Base-by-base conservation (phyloP, 2,888 invertebrate genomes). In the Uropetala carovei region DNA sequence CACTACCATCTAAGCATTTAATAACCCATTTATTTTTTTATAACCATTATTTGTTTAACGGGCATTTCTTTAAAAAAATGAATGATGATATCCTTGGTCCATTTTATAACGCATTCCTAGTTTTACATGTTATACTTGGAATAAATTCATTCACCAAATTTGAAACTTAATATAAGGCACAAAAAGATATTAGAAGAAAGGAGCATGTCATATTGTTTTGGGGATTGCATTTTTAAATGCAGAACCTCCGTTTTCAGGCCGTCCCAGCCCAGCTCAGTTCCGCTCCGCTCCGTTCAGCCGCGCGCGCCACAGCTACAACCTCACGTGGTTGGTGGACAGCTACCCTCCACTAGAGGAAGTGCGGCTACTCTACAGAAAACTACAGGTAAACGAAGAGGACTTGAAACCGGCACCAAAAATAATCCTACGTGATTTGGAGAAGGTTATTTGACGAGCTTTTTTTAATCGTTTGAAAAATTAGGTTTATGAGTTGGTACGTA, bases 321-420 rank as follows among this genome's bases (percentile, higher is more conserved):
- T 97, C 91, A 96, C 96, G 93, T 97, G 97, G 96, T 96, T 96
- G 93, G 97, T 97, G 92, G 97, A 97, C 95, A 97, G 97, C 94
- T 97, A 97, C 95, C 97, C 97, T 64, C 97, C 97, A 91, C 95
- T 97, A 30, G 96, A 97, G 93, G 97, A 97, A 95, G 96, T 97
- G 93, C 94, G 97, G 86, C 96, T 97, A 92, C 96, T 97, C 14
- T 97, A 97, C 94, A 95, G 97, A 93, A 97, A 97, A 94, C 95
- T 97, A 64, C 92, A 92, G 86, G 85, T 92, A 85, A 92, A 92
- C 92, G 92, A 92, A 59, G 85, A 84, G 68, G 68, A 86, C 75
- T 86, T 64, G 86, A 84, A 68, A 81, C 86, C 92, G 64, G 89
- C 60, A 64, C 64, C 89, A 27, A 89, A 89, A 89, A 64, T 89